A percentile compares a stretch with the other conserved stretches of the same genome.
Conservation (phyloP, 2,113 vertebrate genomes). For the Hemiscyllium ocellatum region DNA sequence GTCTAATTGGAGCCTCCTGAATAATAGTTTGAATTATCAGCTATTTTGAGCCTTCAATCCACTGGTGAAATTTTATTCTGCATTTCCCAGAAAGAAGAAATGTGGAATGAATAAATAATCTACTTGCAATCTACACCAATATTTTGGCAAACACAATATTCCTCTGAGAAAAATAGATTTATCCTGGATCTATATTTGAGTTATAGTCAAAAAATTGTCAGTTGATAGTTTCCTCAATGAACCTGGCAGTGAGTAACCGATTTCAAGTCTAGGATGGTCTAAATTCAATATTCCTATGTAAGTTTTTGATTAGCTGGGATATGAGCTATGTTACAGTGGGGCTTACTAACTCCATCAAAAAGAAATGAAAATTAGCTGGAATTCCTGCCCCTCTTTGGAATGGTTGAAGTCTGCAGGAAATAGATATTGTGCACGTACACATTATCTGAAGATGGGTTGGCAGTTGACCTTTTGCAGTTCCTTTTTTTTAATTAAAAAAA, state of each 20-base stretch:
- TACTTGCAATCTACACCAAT: neutral
- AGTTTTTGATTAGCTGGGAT: neutral
- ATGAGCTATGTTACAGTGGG: too few relatives aligned
- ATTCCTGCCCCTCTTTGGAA: neutral
- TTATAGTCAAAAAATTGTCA: neutral
- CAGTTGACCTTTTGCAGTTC: neutral
- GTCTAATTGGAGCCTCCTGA: neutral
- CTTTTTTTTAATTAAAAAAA: neutral
- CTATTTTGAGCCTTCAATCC: neutral
- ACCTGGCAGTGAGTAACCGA: neutral
- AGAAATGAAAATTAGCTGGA: neutral
- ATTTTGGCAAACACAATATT: neutral
- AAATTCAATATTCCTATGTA: neutral
- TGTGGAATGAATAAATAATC: neutral
- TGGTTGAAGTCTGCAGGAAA: neutral
- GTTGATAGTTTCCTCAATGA: neutral
- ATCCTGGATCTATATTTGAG: neutral
- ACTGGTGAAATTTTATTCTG: neutral
- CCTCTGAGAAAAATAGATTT: neutral
- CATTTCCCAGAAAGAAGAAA: neutral
- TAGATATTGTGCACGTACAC: neutral
- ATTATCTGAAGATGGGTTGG: neutral
- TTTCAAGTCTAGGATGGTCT: too few relatives aligned
- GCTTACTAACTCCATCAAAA: neutral
- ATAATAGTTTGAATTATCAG: neutral